Evolutionary conservation across 2,113 vertebrate genomes (phyloP).

Genomic region (Neogale vison): DNA sequence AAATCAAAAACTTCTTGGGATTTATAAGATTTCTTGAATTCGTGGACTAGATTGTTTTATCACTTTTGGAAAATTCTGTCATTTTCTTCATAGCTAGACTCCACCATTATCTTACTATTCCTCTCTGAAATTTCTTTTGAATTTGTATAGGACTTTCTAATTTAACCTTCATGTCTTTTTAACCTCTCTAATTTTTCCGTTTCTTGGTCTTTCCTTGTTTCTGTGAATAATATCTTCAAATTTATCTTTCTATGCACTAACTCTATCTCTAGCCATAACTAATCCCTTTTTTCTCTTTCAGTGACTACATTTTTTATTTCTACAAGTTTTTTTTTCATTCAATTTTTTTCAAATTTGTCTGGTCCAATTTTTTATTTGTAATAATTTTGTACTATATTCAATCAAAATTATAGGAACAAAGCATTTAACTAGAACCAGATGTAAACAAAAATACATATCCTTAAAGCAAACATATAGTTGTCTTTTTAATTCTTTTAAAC

Average conservation of each 20-base stretch:
- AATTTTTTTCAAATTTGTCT: not conserved
- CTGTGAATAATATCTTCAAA: not conserved
- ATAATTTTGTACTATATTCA: not conserved
- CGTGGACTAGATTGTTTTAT: not conserved
- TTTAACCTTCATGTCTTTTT: not conserved
- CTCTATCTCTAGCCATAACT: not conserved
- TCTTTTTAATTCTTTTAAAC: conserved; percentile 19
- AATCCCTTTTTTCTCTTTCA: not conserved
- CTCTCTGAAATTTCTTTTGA: not conserved
- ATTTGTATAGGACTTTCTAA: not conserved
- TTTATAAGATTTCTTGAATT: not conserved
- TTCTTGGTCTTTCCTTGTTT: not conserved
- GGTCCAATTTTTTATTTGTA: not conserved
- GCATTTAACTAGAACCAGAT: not conserved
- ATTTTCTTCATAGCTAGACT: not conserved
- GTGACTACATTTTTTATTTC: not conserved
- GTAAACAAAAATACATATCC: not conserved
- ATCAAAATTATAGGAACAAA: not conserved
- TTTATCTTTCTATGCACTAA: conserved; percentile 18
- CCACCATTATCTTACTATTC: not conserved
- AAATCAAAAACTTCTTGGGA: not conserved
- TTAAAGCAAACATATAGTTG: not conserved
- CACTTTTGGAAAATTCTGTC: not conserved
- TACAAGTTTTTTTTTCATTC: not conserved
- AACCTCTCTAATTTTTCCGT: not conserved